Percentiles rank a stretch among this genome's conserved stretches.
phyloP scores from a whole-genome alignment of 1,140 invertebrate species.

The Prorops nasuta region DNA sequence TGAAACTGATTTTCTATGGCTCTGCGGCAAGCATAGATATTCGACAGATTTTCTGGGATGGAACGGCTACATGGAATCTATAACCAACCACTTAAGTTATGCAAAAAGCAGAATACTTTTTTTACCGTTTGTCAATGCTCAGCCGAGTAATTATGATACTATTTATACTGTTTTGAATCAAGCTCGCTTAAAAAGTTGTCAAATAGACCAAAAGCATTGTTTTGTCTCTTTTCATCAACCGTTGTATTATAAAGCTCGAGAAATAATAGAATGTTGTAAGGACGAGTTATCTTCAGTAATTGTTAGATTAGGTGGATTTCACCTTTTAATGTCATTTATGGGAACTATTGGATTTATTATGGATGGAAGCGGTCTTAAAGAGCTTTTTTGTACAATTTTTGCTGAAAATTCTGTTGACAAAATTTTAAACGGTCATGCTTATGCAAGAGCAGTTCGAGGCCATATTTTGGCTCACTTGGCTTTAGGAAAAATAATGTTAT shows the following conservation, averaged over 20 bases:
- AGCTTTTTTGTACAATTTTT: slow-evolving; percentile 20
- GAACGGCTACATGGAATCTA: not conserved
- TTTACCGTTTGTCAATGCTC: not conserved
- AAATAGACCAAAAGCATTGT: not conserved
- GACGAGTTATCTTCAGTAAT: slow-evolving; percentile 3
- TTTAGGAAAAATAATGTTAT: slow-evolving; percentile 36
- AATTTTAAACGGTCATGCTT: slow-evolving; percentile 25
- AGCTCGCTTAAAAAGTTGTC: not conserved
- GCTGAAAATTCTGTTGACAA: slow-evolving; percentile 17
- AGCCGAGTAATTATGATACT: not conserved
- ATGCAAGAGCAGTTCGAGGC: slow-evolving; percentile 39
- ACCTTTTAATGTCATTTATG: slow-evolving; percentile 21
- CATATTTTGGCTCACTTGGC: slow-evolving; percentile 39
- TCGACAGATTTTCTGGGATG: too few relatives aligned
- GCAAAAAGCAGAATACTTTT: not conserved
- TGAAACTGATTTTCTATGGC: too few relatives aligned
- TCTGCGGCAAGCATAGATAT: too few relatives aligned
- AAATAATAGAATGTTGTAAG: slow-evolving; percentile 2
- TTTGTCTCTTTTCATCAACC: not conserved
- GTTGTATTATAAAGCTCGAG: not conserved
- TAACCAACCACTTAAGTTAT: not conserved
- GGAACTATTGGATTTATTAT: slow-evolving; percentile 23
- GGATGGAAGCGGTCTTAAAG: slow-evolving; percentile 20
- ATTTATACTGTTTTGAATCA: not conserved
- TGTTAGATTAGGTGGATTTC: slow-evolving; percentile 20